Conservation (phyloP, 2,888 invertebrate genomes). For the Chloromyia formosa region DNA sequence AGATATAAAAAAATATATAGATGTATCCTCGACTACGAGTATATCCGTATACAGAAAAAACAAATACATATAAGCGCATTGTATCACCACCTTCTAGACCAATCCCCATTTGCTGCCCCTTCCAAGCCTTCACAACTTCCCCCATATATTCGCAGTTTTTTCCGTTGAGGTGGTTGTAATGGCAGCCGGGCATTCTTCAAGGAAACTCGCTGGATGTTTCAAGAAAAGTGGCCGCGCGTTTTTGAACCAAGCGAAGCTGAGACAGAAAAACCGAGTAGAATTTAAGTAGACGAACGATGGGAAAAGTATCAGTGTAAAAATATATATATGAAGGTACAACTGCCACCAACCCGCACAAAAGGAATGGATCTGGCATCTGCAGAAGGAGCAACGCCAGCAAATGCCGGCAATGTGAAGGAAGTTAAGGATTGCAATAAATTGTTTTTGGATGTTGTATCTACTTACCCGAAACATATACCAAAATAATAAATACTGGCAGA, state of each 20-base stretch:
- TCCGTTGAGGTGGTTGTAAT: background rate
- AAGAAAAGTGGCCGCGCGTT: conserved; percentile 22
- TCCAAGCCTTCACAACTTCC: too few relatives aligned
- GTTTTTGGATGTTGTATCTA: conserved; percentile 36
- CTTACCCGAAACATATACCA: conserved; percentile 55
- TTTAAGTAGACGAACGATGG: conserved; percentile 12
- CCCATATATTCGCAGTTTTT: background rate
- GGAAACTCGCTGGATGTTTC: conserved; percentile 9
- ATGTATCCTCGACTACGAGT: background rate
- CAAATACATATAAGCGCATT: conserved; percentile 14
- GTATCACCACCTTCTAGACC: conserved; percentile 22
- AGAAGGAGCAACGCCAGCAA: conserved; percentile 3
- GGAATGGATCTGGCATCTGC: background rate
- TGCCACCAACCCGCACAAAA: conserved; percentile 4
- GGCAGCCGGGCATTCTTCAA: conserved; percentile 11
- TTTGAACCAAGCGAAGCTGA: conserved; percentile 1
- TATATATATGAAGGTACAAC: too few relatives aligned
- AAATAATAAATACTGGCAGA: conserved; percentile 54
- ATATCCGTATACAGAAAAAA: background rate
- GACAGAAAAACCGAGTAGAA: background rate
- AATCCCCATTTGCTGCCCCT: too few relatives aligned
- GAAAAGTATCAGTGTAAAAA: conserved; percentile 14
- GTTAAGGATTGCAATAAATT: conserved; percentile 41
- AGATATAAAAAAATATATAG: conserved; percentile 24
- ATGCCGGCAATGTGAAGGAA: conserved; percentile 7